Evolutionary conservation across 2,888 invertebrate species (phyloP), one percentile per base, ranked within the genome.

Genomic region (Drepana falcataria): DNA sequence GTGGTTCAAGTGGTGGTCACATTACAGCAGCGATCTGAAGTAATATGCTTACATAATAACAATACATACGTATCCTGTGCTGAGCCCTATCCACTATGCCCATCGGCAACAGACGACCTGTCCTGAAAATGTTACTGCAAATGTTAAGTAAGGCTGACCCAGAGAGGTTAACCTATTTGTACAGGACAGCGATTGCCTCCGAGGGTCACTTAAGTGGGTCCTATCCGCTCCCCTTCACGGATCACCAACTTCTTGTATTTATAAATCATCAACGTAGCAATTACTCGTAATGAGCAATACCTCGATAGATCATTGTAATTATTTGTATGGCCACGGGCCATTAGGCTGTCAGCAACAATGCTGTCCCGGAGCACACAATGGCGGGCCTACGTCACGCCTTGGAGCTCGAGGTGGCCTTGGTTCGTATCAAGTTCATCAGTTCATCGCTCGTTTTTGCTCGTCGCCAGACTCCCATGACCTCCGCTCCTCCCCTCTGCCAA

Each of bases 371-470:
- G 40, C 35, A 7, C 73, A 71, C 72, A 69, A 73, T 74, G 64
- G 65, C 54, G 44, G 41, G 37, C 60, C 66, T 64, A 65, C 75
- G 73, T 75, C 77, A 69, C 52, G 37, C 41, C 35, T 41, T 44
- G 34, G 33, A 40, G 21, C 47, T 37, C 21, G 21, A 44, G n/a
- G 65, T 63, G 68, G 69, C 78, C 78, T 76, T 77, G 73, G 64
- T 56, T 56, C 63, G 63, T 70, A 75, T 75, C 77, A 75, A 78
- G 77, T 74, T 77, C 73, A 68, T 49, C 62, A 61, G 74, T 66
- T 72, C 75, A 70, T 60, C 60, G 71, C 58, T 59, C 69, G 49
- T 60, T 49, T 47, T 49, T 56, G 51, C 34, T 48, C 48, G 37
- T 21, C 54, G 55, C 62, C 60, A 55, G 49, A 35, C 5, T 54